Conservation (phyloP, 2,888 invertebrate species). For the Biston stratarius region DNA sequence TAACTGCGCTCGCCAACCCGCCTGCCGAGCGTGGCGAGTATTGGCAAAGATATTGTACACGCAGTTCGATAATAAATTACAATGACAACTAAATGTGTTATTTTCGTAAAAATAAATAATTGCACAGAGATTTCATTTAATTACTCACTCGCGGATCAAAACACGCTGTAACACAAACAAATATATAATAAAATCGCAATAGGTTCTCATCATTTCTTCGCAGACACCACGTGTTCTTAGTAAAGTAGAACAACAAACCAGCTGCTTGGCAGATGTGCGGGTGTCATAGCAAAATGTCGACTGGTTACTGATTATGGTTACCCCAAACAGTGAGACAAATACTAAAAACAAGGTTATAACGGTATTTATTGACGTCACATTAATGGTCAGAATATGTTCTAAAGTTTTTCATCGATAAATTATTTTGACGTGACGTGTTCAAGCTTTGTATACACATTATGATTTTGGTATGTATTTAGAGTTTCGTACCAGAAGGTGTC, state of each 20-base stretch:
- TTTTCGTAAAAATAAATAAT: no score
- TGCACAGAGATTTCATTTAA: not conserved
- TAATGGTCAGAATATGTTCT: not conserved
- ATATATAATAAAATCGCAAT: conserved; percentile 26
- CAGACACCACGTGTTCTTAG: conserved; percentile 60
- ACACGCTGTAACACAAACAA: conserved; percentile 1
- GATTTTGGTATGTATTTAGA: no score
- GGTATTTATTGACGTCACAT: conserved; percentile 13
- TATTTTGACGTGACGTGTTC: not conserved
- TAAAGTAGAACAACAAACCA: conserved; percentile 63
- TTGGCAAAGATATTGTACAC: no score
- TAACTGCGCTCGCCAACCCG: no score
- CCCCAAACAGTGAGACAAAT: conserved; percentile 44
- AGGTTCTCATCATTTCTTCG: conserved; percentile 35
- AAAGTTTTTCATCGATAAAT: not conserved
- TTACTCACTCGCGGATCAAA: conserved; percentile 10
- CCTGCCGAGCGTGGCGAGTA: no score
- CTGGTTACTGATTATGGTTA: conserved; percentile 56
- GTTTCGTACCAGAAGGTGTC: no score
- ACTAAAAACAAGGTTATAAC: conserved; percentile 9
- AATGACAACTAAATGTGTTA: no score
- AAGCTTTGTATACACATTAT: no score
- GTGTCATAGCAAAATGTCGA: conserved; percentile 59
- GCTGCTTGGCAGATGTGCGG: conserved; percentile 67
- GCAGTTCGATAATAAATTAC: no score